A percentile compares a stretch with the other conserved stretches of the same genome.
Conservation (phyloP, 2,888 invertebrate genomes). For the Papilio elwesi region DNA sequence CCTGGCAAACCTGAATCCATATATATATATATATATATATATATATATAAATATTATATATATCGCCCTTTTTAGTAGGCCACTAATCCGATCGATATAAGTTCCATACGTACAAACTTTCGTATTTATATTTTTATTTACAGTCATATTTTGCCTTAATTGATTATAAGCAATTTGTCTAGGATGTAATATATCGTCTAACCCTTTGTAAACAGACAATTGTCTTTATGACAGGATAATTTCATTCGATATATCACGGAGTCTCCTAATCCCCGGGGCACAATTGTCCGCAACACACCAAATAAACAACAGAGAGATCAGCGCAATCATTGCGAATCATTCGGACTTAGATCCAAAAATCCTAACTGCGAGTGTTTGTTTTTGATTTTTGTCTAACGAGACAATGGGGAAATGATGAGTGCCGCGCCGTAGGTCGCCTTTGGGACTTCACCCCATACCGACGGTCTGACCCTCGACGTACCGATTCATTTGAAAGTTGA, state of each 20-base stretch:
- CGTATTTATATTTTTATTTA: too few species aligned
- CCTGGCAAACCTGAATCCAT: too few species aligned
- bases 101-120: too few species aligned
- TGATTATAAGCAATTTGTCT: slow-evolving; percentile 29
- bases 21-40: too few species aligned
- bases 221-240: slow-evolving; percentile 50
- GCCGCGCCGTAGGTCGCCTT: slow-evolving; percentile 76
- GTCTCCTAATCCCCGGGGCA: slow-evolving; percentile 60
- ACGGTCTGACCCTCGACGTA: slow-evolving; percentile 61
- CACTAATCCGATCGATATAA: too few species aligned
- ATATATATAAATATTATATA: too few species aligned
- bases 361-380: slow-evolving; percentile 79
- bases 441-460: slow-evolving; percentile 79
- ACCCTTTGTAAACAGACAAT: slow-evolving; percentile 42
- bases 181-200: slow-evolving; percentile 10
- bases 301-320: slow-evolving; percentile 59
- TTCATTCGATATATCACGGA: slow-evolving; percentile 55
- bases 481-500: slow-evolving; percentile 54
- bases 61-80: too few species aligned
- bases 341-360: slow-evolving; percentile 77
- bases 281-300: slow-evolving; percentile 68
- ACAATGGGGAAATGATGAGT: slow-evolving; percentile 85
- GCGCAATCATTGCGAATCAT: slow-evolving; percentile 75
- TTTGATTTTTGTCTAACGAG: slow-evolving; percentile 85
- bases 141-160: slow-evolving; percentile 30